Evolutionary conservation across 2,888 invertebrate species (phyloP), one percentile per base, ranked within the genome.

Genomic region (Drosophila paranaensis): DNA sequence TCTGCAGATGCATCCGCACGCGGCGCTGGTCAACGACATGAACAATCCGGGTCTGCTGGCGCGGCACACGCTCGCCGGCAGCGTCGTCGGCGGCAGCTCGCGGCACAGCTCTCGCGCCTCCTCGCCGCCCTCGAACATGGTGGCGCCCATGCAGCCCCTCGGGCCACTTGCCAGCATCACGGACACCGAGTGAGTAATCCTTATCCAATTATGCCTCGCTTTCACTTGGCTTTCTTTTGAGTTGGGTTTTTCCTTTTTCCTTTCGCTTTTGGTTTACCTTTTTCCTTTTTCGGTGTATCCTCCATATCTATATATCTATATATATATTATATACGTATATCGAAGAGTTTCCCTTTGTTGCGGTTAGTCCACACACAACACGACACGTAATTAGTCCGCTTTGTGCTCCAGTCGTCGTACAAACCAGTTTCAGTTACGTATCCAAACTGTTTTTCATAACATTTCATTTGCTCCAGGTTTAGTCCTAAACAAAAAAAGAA

Each of bases 121-220:
- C 33, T 91, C 92, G 39, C 90, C 93, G 51, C 91, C 95, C 91
- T 88, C 93, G 90, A 94, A 82, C 92, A 94, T 88, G 93, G 94
- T 90, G 89, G 94, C 94, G 66, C 94, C 94, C 57, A 92, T 93
- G 89, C 94, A 93, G 74, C 93, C 94, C 82, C 93, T 94, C 70
- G 95, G 95, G 74, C 95, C 95, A 27, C 91, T 95, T 57, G 94
- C 95, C 45, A 95, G 94, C 85, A 95, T 95, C 92, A 95, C 95
- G 35, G 95, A 95, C 90, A 94, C 94, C 40, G 95, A 95, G 95
- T 95, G 91, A 95, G 95, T 94, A 60, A 60, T 53, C 55, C 53
- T 10, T 6, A 10, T 6, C 3, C 33, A 30, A 25, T n/a, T 3
- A 30, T n/a, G 4, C 0, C 20, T 13, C 8, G 3, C 11, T 11